Conservation (phyloP, 2,113 vertebrate genomes). For the Tragelaphus strepsiceros region DNA sequence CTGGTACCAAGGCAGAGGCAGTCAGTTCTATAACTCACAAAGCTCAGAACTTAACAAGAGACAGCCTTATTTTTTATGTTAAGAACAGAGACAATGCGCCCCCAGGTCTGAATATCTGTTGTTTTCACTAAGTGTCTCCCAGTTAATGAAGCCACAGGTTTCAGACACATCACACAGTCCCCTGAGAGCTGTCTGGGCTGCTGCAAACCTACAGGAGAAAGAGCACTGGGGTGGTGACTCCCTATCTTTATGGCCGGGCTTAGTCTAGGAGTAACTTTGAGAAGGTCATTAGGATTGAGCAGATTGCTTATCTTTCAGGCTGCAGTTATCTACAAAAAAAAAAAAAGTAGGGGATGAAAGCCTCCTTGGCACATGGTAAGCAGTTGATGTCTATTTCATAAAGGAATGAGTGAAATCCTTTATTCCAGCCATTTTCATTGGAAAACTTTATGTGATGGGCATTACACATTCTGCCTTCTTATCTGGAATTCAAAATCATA, state of each 20-base stretch:
- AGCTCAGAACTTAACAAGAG: neutral
- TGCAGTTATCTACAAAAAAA: neutral
- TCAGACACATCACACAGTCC: neutral
- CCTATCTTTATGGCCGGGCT: neutral
- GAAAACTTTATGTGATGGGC: neutral
- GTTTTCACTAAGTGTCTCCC: neutral
- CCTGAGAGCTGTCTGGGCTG: neutral
- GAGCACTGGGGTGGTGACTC: fast-evolving
- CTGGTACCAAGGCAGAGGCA: neutral
- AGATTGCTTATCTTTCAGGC: neutral
- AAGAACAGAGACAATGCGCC: neutral
- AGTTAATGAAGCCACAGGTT: neutral
- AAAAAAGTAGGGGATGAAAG: neutral
- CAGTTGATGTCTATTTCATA: neutral
- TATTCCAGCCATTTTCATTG: neutral
- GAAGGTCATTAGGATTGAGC: neutral
- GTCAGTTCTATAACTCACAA: neutral
- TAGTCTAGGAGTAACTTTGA: neutral
- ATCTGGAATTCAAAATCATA: neutral
- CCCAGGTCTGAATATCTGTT: neutral
- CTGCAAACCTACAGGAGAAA: fast-evolving
- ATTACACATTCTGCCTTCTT: neutral
- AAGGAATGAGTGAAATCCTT: neutral
- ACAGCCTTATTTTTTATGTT: neutral
- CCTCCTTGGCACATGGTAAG: neutral